Evolutionary conservation across 2,113 vertebrate genomes (phyloP).

Genomic region (Platanista minor): DNA sequence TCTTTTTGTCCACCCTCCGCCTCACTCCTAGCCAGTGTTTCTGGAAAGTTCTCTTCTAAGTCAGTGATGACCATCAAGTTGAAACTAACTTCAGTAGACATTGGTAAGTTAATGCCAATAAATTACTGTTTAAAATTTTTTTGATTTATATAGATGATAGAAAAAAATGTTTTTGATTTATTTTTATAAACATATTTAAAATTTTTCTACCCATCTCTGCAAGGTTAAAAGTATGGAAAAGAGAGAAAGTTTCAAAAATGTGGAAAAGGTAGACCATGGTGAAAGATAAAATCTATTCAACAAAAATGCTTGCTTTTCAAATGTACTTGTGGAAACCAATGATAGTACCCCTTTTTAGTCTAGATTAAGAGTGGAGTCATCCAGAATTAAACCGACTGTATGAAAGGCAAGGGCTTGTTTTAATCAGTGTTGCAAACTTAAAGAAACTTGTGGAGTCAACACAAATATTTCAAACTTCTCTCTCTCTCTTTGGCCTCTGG

Average conservation of each 20-base stretch:
- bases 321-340: not conserved
- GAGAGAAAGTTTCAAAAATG: not conserved
- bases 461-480: not conserved
- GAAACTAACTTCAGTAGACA: not conserved
- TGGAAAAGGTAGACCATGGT: not conserved
- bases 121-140: not conserved
- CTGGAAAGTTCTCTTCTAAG: constrained; percentile 21
- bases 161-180: not conserved
- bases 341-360: not conserved
- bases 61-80: not conserved
- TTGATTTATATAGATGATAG: not conserved
- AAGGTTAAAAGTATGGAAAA: not conserved
- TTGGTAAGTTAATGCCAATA: not conserved
- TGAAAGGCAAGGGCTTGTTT: not conserved
- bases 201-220: not conserved
- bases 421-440: not conserved
- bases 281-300: constrained; percentile 5
- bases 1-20: not conserved
- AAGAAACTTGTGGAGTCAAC: not conserved
- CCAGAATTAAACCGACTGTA: not conserved
- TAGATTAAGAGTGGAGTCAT: not conserved
- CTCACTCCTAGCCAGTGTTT: not conserved
- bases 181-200: not conserved
- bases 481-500: not conserved
- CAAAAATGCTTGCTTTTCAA: not conserved